Percentiles rank a stretch among this genome's conserved stretches.
These are phyloP conservation scores for Hemiprocne comata DNA, from an alignment of 2,113 vertebrate genomes.

Conservation along the genomic window DNA sequence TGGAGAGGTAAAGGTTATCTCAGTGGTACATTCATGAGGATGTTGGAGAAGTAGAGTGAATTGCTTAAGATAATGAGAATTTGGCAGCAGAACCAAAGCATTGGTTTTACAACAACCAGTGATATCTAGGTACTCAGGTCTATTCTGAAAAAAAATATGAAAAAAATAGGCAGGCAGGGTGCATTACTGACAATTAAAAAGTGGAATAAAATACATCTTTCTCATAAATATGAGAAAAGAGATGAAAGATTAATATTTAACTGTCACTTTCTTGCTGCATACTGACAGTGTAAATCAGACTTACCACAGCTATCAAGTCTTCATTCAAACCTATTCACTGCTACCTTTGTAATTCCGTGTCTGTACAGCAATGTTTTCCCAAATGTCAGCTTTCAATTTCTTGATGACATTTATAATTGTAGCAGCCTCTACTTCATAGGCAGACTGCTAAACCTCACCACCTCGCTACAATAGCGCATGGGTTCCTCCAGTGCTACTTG, in stretches of 20 bases:
- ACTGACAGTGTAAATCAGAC: neutral
- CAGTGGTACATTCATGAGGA: neutral
- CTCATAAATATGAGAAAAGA: neutral
- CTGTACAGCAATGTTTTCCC: neutral
- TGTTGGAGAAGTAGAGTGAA: neutral
- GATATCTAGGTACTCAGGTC: neutral
- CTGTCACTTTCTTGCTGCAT: slow-evolving; percentile 26
- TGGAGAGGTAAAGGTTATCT: neutral
- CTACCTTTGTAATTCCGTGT: neutral
- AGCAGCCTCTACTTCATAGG: neutral
- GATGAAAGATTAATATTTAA: slow-evolving; percentile 43
- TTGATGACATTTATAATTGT: neutral
- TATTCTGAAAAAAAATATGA: neutral
- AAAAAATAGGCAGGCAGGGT: neutral
- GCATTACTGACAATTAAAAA: neutral
- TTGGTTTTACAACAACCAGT: neutral
- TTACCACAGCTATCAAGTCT: neutral
- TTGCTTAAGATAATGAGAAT: neutral
- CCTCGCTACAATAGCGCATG: fast-evolving
- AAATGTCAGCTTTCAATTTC: neutral
- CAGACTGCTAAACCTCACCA: neutral
- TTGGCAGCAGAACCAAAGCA: neutral
- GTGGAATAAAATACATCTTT: neutral
- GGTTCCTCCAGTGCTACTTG: neutral
- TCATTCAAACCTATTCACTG: neutral